Evolutionary conservation across 1,140 invertebrate species (phyloP), one percentile per base, ranked within the genome.

Genomic region (Ylistrum balloti): DNA sequence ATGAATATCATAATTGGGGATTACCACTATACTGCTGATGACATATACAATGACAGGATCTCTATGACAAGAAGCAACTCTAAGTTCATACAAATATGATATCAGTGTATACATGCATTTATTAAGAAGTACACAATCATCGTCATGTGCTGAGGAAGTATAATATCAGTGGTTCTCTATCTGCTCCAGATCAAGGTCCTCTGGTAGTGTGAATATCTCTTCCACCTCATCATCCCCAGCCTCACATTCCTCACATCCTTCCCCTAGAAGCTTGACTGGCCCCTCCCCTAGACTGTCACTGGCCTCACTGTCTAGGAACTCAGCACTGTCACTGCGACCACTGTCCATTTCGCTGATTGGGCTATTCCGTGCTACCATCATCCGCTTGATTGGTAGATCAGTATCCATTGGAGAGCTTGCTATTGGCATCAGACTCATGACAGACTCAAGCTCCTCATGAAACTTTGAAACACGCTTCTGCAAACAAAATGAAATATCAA

Each of bases 101-200:
- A 74, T 28, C 22, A 74, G 56, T 74, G 56, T 74, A n/a, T 74
- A 22, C 9, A 17, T 74, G n/a, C 28, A n/a, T 74, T 22, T 28
- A 28, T n/a, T 28, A n/a, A 17, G 56, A n/a, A 28, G 56, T 74
- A 17, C 28, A n/a, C 5, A 9, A 74, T 74, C n/a, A 28, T 5
- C 28, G n/a, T 74, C 5, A 74, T 28, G 7, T 74, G 22, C 35
- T 89, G 38, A 85, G 33, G 48, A 56, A 41, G 85, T 33, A 35
- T 33, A 33, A 45, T 45, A 35, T 92, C 91, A 94, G 86, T 95
- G 93, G 87, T 92, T 95, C 89, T 95, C 94, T 90, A 95, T 95
- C 90, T 95, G 93, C 88, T 95, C 93, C 74, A 95, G 90, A 93
- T 95, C 94, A 33, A 95, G 91, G 86, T 95, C 94, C 41, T 93